These are phyloP conservation scores for Eptatretus burgeri DNA, from an alignment of 2,113 vertebrate genomes.

Conservation along the genomic window DNA sequence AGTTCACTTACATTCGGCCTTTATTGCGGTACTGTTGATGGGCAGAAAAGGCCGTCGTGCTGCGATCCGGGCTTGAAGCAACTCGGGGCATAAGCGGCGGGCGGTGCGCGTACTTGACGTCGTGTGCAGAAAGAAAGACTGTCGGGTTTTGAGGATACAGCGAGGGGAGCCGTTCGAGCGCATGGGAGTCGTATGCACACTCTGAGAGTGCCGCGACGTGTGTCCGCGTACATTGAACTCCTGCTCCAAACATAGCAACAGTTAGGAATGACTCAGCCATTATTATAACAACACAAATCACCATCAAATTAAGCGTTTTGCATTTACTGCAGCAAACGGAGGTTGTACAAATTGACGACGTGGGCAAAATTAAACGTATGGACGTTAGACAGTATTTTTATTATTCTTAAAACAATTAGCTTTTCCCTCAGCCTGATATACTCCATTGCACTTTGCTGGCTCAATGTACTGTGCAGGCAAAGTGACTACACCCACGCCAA, in stretches of 20 bases:
- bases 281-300: no score
- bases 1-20: slow-evolving; percentile 55
- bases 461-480: no score
- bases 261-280: no score
- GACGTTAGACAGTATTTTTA: no score
- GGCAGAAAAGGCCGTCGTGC: slow-evolving; percentile 63
- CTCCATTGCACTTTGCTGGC: no score
- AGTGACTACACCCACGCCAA: no score
- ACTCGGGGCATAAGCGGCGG: slow-evolving; percentile 59
- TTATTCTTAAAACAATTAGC: no score
- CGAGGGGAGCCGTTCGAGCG: slow-evolving; percentile 68
- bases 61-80: slow-evolving; percentile 40
- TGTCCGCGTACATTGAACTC: not conserved
- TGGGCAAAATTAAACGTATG: no score
- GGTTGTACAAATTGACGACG: no score
- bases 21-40: slow-evolving; percentile 72
- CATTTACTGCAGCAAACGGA: no score
- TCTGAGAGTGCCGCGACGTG: slow-evolving; percentile 23
- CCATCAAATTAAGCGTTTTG: no score
- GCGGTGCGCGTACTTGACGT: slow-evolving; percentile 44
- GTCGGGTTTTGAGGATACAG: slow-evolving; percentile 76
- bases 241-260: not conserved
- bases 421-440: no score
- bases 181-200: slow-evolving; percentile 44
- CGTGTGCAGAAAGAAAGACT: slow-evolving; percentile 79